A percentile compares a stretch with the other conserved stretches of the same genome.
Evolutionary conservation across 2,797 vertebrate species (phyloP).

Genomic region (Tokudaia muenninki): DNA sequence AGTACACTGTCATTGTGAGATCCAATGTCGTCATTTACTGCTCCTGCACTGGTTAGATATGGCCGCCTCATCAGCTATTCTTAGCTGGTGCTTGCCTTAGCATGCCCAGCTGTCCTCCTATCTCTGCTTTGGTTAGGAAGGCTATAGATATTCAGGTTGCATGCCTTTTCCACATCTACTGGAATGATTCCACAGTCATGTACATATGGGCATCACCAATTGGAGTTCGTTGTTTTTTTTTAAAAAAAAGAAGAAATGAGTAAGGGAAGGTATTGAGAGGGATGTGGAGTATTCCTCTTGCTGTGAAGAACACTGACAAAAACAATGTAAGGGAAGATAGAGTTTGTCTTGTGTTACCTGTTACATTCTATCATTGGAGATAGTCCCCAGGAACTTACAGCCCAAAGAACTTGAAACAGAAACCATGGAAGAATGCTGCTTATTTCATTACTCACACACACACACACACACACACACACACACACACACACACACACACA

Average conservation of each 20-base stretch:
- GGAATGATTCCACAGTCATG: neutral
- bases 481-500: neutral
- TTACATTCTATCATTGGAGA: neutral
- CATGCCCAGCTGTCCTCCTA: neutral
- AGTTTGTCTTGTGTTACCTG: no score
- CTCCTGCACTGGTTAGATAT: neutral
- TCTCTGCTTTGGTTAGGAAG: neutral
- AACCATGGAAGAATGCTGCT: neutral
- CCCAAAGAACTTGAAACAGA: neutral
- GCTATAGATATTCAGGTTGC: neutral
- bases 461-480: neutral
- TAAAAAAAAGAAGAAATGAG: no score
- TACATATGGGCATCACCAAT: no score
- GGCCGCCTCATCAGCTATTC: neutral
- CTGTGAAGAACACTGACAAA: neutral
- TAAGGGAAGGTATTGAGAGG: no score
- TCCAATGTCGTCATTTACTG: neutral
- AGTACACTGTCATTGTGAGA: neutral
- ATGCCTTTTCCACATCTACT: rapidly evolving
- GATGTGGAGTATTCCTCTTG: no score
- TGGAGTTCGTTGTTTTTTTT: neutral
- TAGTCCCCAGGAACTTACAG: no score
- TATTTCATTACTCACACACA: neutral
- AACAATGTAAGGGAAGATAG: neutral
- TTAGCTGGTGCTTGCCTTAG: neutral